A percentile compares a stretch with the other conserved stretches of the same genome.
Conservation (phyloP, 2,888 invertebrate species). For the Celastrina argiolus region DNA sequence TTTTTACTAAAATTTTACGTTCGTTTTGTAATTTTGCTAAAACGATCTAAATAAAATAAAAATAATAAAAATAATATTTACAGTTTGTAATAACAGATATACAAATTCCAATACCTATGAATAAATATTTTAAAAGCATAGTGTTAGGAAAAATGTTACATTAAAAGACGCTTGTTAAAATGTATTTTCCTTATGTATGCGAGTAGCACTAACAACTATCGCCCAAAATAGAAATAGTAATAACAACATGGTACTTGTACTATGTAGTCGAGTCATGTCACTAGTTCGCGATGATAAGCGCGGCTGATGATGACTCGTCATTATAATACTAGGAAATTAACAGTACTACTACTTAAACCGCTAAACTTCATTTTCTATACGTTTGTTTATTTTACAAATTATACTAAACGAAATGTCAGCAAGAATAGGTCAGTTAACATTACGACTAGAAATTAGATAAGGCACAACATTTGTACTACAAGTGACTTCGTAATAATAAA, state of each 20-base stretch:
- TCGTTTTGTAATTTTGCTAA: neutral
- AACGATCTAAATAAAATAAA: neutral
- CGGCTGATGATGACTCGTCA: neutral
- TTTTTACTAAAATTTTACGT: neutral
- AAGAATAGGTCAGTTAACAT: conserved; percentile 72
- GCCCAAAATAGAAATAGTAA: neutral
- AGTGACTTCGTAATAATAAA: conserved; percentile 29
- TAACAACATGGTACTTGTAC: neutral
- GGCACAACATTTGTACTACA: conserved; percentile 32
- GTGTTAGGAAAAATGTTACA: neutral
- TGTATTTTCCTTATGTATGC: neutral
- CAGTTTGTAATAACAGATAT: neutral
- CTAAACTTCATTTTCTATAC: conserved; percentile 43
- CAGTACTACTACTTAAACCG: conserved; percentile 55
- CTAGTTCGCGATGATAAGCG: neutral
- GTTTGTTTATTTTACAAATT: conserved; percentile 54
- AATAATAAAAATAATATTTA: neutral
- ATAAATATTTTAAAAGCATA: neutral
- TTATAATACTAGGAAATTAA: neutral
- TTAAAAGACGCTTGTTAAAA: neutral
- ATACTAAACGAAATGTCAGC: conserved; percentile 67
- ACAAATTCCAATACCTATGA: neutral
- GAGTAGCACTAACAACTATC: neutral
- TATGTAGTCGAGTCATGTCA: neutral
- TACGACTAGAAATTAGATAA: conserved; percentile 51